phyloP scores from a whole-genome alignment of 2,113 vertebrate genomes.

The Cairina moschata region DNA sequence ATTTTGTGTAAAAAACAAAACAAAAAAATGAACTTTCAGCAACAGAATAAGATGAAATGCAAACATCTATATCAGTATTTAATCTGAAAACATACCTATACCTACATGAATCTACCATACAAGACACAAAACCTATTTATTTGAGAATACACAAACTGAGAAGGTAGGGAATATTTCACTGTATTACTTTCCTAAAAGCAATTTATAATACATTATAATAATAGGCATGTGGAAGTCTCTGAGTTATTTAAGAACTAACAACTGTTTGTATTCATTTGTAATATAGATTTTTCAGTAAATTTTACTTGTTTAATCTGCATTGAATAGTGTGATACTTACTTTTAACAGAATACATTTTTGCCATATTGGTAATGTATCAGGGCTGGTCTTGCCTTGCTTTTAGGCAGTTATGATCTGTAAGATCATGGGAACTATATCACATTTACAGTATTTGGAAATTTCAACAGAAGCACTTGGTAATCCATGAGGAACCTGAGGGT shows the following conservation, averaged over 20 bases:
- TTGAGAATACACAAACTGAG: neutral
- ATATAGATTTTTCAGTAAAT: neutral
- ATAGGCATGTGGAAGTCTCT: neutral
- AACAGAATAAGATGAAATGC: neutral
- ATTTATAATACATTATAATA: neutral
- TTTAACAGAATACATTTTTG: neutral
- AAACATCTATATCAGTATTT: neutral
- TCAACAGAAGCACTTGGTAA: neutral
- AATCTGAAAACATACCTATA: neutral
- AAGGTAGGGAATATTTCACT: neutral
- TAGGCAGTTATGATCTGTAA: neutral
- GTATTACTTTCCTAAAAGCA: neutral
- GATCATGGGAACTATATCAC: neutral
- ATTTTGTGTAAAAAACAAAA: neutral
- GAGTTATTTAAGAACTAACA: neutral
- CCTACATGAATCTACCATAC: neutral
- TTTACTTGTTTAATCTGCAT: neutral
- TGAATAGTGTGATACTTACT: neutral
- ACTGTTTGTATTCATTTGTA: neutral
- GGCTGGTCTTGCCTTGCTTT: neutral
- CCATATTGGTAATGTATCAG: neutral
- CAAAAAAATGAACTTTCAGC: neutral
- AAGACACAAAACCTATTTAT: neutral
- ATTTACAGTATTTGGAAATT: neutral
- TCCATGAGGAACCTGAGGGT: neutral